phyloP scores from a whole-genome alignment of 2,888 invertebrate species.

The Drosophila crucigera region DNA sequence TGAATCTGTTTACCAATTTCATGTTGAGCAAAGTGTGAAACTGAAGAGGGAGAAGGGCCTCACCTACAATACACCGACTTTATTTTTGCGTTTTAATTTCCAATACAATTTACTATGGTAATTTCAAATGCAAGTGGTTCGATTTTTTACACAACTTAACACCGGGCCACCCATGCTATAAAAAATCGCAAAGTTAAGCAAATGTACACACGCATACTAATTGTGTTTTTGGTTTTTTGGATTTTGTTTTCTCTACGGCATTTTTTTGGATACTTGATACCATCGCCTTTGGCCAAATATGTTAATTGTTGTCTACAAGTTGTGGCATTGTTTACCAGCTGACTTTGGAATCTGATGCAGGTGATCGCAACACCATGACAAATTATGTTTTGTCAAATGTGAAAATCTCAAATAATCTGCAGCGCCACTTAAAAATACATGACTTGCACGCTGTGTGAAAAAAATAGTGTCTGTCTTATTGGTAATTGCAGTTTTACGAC shows the following conservation, averaged over 20 bases:
- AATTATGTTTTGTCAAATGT: conserved; percentile 7
- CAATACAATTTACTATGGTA: not conserved
- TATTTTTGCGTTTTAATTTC: not conserved
- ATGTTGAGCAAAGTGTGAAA: not conserved
- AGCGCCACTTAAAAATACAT: conserved; percentile 25
- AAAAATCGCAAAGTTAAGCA: not conserved
- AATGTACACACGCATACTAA: not conserved
- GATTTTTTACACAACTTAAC: not conserved
- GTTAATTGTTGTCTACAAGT: not conserved
- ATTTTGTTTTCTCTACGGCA: not conserved
- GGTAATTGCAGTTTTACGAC: conserved; percentile 39
- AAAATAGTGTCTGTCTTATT: conserved; percentile 18
- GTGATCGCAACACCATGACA: conserved; percentile 4
- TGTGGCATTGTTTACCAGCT: not conserved
- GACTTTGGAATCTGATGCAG: conserved; percentile 21
- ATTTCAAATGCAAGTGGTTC: not conserved
- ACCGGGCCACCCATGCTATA: not conserved
- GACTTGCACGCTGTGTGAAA: conserved; percentile 34
- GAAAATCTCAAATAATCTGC: not conserved
- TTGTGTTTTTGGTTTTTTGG: not conserved
- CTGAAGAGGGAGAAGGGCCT: not conserved
- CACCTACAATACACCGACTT: not conserved
- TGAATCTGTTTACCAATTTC: not conserved
- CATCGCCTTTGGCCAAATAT: not conserved
- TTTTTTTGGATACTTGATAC: conserved; percentile 14